Evolutionary conservation across 64 coral and sea anemone genomes (phyloP), one percentile per base, ranked within the genome.

Genomic region (Pachyseris speciosa): DNA sequence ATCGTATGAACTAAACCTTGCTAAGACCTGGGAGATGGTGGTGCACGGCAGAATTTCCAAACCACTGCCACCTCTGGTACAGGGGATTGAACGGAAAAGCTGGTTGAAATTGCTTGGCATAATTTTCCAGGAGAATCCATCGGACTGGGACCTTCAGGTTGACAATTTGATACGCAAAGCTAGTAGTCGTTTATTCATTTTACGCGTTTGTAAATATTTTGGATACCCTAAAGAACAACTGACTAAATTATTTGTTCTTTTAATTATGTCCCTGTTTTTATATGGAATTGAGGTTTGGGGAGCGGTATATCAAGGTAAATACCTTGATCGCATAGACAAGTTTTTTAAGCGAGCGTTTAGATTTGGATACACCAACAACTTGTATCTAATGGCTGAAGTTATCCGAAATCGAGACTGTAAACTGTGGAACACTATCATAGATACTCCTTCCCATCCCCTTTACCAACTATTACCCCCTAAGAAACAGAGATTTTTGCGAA

Each of bases 51-150:
- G 67, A 43, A 42, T 80, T 79, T 63, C 63, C 52, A 90, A 55
- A 58, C 58, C 53, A 79, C 60, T 47, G 59, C 74, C 88, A 66
- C 57, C 75, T 58, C 88, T 75, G 63, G 73, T 90, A 59, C 86
- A 44, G 5, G 27, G 45, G 55, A 88, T 88, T 8, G 58, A 58
- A 58, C 88, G 74, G 50, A 90, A 90, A 67, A 67, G 50, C 59
- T 90, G 88, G 88, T 75, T 90, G 72, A 78, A 90, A 80, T 75
- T 90, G 50, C 66, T 90, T 41, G 88, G 74, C 50, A 80, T 90
- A 63, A 79, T 80, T 60, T 90, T 90, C 74, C 88, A 90, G 60
- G 88, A 90, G 12, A 90, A 90, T 80, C 74, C 87, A 65, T 57
- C 67, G 37, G 40, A 85, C 41, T 85, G 58, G 58, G 58, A 61